Conservation (phyloP, 2,888 invertebrate species). For the Acanthosepion pharaonis region DNA sequence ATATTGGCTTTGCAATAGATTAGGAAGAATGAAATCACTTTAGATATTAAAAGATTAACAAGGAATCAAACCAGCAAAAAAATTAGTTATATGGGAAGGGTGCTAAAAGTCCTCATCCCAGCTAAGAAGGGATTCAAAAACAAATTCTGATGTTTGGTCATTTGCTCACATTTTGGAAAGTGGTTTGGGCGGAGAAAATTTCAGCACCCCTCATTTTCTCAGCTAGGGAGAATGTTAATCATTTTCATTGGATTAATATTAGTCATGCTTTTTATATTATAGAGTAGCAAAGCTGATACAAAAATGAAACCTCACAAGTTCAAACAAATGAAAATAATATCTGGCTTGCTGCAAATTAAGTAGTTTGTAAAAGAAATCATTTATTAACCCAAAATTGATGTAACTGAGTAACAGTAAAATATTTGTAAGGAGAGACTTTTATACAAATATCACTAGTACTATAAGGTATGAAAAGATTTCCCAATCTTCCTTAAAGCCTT, state of each 20-base stretch:
- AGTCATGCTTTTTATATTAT: background rate
- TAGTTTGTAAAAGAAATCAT: background rate
- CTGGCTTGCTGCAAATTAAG: background rate
- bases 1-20: too few species aligned
- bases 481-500: too few species aligned
- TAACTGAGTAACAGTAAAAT: too few species aligned
- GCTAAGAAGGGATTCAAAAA: too few species aligned
- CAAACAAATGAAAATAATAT: background rate
- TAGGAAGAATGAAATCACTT: background rate
- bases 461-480: too few species aligned
- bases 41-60: background rate
- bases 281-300: slow-evolving; percentile 11
- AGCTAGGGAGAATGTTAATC: background rate
- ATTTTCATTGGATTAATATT: background rate
- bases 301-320: background rate
- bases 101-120: too few species aligned
- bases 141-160: too few species aligned
- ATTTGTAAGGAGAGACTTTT: too few species aligned
- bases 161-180: too few species aligned
- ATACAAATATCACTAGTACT: too few species aligned
- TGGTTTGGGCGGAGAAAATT: too few species aligned
- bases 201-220: background rate
- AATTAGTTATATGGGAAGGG: background rate
- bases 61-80: background rate
- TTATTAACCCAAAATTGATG: background rate